phyloP scores from a whole-genome alignment of 1,140 invertebrate species.

The Drosophila elegans region DNA sequence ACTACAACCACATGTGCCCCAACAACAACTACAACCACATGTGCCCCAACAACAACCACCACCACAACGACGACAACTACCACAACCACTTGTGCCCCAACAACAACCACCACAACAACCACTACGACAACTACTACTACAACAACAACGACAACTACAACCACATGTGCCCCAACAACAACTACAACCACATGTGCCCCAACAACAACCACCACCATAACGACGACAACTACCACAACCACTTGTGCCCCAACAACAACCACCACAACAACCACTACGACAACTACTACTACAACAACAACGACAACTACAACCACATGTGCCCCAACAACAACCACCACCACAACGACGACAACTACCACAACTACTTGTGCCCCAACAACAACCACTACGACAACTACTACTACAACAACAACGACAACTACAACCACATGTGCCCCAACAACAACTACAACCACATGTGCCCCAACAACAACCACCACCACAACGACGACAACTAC shows the following conservation, averaged over 20 bases:
- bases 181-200: neutral
- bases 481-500: slow-evolving; percentile 7
- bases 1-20: neutral
- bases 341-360: neutral
- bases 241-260: neutral
- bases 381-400: slow-evolving; percentile 1
- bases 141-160: slow-evolving; percentile 7
- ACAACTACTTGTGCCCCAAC: slow-evolving; percentile 5
- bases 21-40: slow-evolving; percentile 11
- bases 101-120: slow-evolving; percentile 16
- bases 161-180: slow-evolving; percentile 6
- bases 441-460: slow-evolving; percentile 7
- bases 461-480: slow-evolving; percentile 1
- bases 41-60: neutral
- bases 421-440: neutral
- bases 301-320: slow-evolving; percentile 1
- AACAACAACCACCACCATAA: neutral
- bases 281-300: neutral
- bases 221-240: neutral
- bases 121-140: slow-evolving; percentile 16
- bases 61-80: slow-evolving; percentile 16
- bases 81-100: neutral
- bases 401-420: neutral
- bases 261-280: slow-evolving; percentile 2
- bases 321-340: slow-evolving; percentile 5